Evolutionary conservation across 2,888 invertebrate genomes (phyloP), one percentile per base, ranked within the genome.

Genomic region (Prosapia bicincta): DNA sequence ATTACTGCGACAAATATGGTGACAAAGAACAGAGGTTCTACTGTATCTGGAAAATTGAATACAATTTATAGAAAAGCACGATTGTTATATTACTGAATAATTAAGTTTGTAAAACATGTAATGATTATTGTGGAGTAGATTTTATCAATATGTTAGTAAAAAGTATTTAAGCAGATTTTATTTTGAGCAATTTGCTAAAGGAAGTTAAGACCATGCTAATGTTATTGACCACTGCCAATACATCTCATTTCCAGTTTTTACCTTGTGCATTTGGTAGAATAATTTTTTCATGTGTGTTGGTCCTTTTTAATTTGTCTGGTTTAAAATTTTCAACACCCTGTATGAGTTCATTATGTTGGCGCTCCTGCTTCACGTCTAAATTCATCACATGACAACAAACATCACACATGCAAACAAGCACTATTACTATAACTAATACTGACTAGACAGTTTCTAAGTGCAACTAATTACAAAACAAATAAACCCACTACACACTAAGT

Each of bases 261-360:
- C 95, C 94, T 92, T 94, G 89, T 83, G 94, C 93, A 83, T 93
- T 93, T 77, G 95, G 95, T 82, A 95, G 90, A 80, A 93, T 88
- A 83, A 91, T 90, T 88, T 95, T 95, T 88, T 94, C 94, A 83
- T 90, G 87, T 77, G 94, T 94, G 83, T 92, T 90, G 71, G 93
- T 92, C 84, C 92, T 90, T 86, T 91, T 93, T 85, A 93, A 88
- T 83, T 88, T 89, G 81, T 90, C 89, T 79, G 91, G 84, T 86
- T 93, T 90, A 87, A 96, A 96, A 83, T 89, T 90, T 86, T 93
- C 91, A 83, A 93, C 90, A 80, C 90, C 92, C 81, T 91, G 90
- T 82, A 93, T 90, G 81, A 96, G 89, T 81, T 93, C 93, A 83
- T 89, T 88, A 85, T 92, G 92, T 83, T 90, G 91, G 84, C 89